These are phyloP conservation scores for Azorinus chamasolen DNA, from an alignment of 2,888 invertebrate species.

Conservation along the genomic window DNA sequence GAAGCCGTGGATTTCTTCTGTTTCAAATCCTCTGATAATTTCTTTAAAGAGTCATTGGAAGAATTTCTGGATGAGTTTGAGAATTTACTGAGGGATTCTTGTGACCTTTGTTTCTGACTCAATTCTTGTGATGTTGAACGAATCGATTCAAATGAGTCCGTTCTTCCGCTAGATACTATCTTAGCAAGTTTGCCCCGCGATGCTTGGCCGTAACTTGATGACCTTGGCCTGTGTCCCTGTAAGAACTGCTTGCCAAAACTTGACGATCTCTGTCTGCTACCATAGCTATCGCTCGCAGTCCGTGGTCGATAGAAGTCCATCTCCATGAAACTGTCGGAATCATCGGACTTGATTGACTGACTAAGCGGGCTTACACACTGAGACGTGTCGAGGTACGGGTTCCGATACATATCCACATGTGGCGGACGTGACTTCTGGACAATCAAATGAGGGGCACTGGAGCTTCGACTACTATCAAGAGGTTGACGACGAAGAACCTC, in stretches of 20 bases:
- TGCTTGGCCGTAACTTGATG: constrained; percentile 82
- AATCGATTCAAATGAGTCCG: constrained; percentile 72
- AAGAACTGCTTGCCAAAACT: constrained; percentile 77
- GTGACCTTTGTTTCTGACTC: constrained; percentile 65
- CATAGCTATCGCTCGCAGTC: constrained; percentile 82
- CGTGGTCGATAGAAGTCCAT: constrained; percentile 82
- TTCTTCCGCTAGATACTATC: constrained; percentile 56
- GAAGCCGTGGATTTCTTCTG: constrained; percentile 62
- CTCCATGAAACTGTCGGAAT: constrained; percentile 84
- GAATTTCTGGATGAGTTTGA: constrained; percentile 76
- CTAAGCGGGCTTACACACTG: constrained; percentile 71
- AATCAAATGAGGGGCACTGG: constrained; percentile 90
- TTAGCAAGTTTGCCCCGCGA: constrained; percentile 68
- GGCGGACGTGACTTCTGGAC: constrained; percentile 59
- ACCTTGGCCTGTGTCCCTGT: constrained; percentile 79
- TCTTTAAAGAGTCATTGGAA: constrained; percentile 79
- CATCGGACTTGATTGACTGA: constrained; percentile 77
- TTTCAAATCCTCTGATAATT: constrained; percentile 62
- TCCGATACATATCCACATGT: constrained; percentile 26
- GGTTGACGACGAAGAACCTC: constrained; percentile 62
- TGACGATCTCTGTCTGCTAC: constrained; percentile 80
- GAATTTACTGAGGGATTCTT: constrained; percentile 73
- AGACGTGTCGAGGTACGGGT: constrained; percentile 46
- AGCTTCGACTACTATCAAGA: constrained; percentile 88
- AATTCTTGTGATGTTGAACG: constrained; percentile 74